Base-by-base conservation (phyloP, 2,888 invertebrate genomes). In the Euplexia lucipara region DNA sequence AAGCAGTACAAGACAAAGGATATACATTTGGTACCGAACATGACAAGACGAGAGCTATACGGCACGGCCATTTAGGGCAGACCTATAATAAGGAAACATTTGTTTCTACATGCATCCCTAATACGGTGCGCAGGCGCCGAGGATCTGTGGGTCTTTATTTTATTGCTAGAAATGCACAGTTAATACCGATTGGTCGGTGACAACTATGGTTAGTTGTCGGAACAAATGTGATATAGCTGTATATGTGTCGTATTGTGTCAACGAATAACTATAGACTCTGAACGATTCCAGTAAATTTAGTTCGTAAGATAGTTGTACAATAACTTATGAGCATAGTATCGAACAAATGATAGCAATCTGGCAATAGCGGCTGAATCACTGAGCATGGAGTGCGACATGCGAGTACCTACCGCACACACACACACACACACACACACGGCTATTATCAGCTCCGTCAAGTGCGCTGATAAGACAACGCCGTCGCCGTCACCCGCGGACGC, bases 391-490 rank as follows among this genome's bases (percentile, higher is more conserved):
- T 63, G 57, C 39, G 53, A 26, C 59, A 30, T 57, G n/a, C n/a
- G n/a, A n/a, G n/a, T n/a, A 47, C 48, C 44, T 34, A 45, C 8
- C 37, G n/a, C 45, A 52, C 56, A 16, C 32, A 61, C 44, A 57
- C 34, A 48, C 44, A 44, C 51, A 45, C 18, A 12, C 12, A 22
- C 32, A n/a, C n/a, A n/a, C n/a, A 9, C 37, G 35, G 47, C 34
- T 47, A 61, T 65, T 82, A 82, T 82, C 83, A 62, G 56, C 20
- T 37, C 44, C 75, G 78, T 80, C 81, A 81, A 82, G 81, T 82
- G 83, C 65, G 53, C 53, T 45, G 81, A 82, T 82, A 82, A 82
- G 70, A 75, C 73, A 65, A 69, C 75, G 62, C 35, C 49, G 69
- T 49, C 51, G 41, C 54, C 49, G 14, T 12, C 37, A 2, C 20